Conservation (phyloP, 2,797 vertebrate genomes). For the Calcarius lapponicus region DNA sequence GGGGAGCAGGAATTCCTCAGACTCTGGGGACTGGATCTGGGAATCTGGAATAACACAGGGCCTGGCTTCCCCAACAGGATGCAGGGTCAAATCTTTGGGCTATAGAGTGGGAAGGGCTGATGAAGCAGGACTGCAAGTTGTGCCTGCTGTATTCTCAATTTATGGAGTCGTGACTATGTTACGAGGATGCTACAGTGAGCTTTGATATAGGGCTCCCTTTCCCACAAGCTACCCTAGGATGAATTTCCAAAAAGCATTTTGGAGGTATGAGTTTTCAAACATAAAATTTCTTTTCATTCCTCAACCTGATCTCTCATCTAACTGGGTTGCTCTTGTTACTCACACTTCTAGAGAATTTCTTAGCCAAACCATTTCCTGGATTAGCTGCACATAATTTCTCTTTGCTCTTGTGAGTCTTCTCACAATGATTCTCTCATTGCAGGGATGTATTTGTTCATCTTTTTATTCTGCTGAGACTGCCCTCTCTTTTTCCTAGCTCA, state of each 20-base stretch:
- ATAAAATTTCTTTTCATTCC: not conserved
- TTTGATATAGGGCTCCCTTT: not conserved
- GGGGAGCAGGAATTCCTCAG: not conserved
- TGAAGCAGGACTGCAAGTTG: not conserved
- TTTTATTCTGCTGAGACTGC: not conserved
- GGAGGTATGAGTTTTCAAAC: not conserved
- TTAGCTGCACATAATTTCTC: not conserved
- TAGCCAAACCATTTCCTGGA: not conserved
- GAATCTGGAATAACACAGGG: not conserved
- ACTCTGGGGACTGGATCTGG: accelerated
- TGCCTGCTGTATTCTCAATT: not conserved
- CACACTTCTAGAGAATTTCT: not conserved
- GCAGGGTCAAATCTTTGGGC: not conserved
- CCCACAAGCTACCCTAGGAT: not conserved
- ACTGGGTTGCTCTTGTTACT: not conserved
- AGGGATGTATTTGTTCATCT: not conserved
- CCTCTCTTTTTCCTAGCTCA: not conserved
- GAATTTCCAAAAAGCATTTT: not conserved
- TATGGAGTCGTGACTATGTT: accelerated
- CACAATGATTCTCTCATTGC: not conserved
- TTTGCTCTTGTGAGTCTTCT: not conserved
- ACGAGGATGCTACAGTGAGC: not conserved
- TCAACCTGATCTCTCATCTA: not conserved
- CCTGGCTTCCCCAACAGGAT: not conserved
- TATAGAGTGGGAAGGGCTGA: not conserved